Conservation (phyloP, 2,797 vertebrate species). For the Bradypus variegatus region DNA sequence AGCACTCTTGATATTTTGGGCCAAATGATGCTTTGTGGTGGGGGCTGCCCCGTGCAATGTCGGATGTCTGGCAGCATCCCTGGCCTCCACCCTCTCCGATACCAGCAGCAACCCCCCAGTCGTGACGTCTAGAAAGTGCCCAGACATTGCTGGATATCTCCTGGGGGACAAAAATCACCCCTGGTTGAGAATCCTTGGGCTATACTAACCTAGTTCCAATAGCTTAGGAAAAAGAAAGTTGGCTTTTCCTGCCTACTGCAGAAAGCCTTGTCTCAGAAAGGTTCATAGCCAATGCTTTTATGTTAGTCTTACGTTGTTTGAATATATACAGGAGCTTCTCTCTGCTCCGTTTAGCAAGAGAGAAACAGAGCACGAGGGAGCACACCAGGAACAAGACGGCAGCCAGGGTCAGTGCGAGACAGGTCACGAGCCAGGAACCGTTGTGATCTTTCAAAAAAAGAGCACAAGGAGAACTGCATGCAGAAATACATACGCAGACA, state of each 20-base stretch:
- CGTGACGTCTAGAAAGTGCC: neutral
- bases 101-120: neutral
- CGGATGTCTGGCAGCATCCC: fast-evolving
- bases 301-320: slow-evolving; percentile 70
- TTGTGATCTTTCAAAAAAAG: slow-evolving; percentile 39
- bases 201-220: neutral
- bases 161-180: too few species aligned
- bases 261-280: neutral
- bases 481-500: fast-evolving
- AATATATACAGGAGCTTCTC: slow-evolving; percentile 61
- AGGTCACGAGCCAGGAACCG: too few species aligned
- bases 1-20: fast-evolving
- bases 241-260: neutral
- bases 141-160: neutral
- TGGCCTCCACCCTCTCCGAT: neutral
- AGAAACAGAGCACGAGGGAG: neutral
- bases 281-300: fast-evolving
- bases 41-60: fast-evolving
- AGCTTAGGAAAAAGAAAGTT: neutral
- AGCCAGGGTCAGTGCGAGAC: slow-evolving; percentile 17
- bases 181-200: neutral
- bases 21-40: too few species aligned
- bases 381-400: neutral
- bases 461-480: neutral
- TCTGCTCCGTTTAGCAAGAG: slow-evolving; percentile 39